Evolutionary conservation across 2,888 invertebrate genomes (phyloP), one percentile per base, ranked within the genome.

Genomic region (Troides aeacus): DNA sequence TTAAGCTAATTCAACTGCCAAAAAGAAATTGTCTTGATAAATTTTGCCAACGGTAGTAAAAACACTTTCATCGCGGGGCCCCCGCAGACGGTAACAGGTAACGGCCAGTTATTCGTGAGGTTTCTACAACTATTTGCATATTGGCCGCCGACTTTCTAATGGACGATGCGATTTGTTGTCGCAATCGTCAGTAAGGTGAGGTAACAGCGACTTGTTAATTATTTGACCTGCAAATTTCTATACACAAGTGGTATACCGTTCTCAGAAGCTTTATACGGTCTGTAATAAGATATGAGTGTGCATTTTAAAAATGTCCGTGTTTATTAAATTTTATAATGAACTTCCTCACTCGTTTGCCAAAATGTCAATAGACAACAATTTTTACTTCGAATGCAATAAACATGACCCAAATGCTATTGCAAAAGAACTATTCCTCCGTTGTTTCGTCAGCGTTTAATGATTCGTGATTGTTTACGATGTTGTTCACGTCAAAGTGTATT

Each of bases 111-210:
- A 91, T 91, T 92, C 90, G 92, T 91, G 90, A 88, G 90, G 90
- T 92, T 92, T 92, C 92, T 92, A 92, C 92, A 90, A 92, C 88
- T 90, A 92, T 92, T 92, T 92, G 92, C 92, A 92, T 92, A 92
- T 92, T 91, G 89, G 87, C 89, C 61, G 66, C 24, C 87, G 89
- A 92, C 92, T 92, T 92, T 92, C 92, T 92, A 92, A 92, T 92
- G 91, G 91, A 88, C 91, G 90, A 90, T 90, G 87, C 87, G 90
- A 87, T 83, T 85, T 84, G 89, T 89, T 90, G 92, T 90, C 90
- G 91, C 92, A 91, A 91, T 90, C 85, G 87, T 84, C 85, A 83
- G 81, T 82, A 78, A 81, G 85, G 88, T 92, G 89, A 91, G 91
- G 92, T 92, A 92, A 92, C 89, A 64, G 10, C 53, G 60, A 56